phyloP scores from a whole-genome alignment of 2,113 vertebrate species.

The Gnathonemus echidnorhynchus region DNA sequence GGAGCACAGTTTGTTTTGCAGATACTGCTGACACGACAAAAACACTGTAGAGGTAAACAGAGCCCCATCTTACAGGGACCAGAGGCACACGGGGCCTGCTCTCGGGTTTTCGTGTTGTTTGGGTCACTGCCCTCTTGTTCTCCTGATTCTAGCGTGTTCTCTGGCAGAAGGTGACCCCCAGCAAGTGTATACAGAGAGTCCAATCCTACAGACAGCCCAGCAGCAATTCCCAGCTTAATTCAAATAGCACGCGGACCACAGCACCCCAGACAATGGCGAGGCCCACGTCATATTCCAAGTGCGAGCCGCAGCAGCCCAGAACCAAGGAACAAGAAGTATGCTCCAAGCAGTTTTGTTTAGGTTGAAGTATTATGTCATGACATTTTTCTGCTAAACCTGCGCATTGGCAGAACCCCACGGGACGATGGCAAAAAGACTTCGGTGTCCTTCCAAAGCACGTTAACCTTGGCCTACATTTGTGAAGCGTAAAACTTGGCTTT shows the following conservation, averaged over 20 bases:
- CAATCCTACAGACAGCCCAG: not conserved
- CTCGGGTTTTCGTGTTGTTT: not conserved
- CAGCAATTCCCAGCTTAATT: not conserved
- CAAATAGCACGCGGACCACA: not conserved
- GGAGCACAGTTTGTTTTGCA: not conserved
- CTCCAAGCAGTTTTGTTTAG: not conserved
- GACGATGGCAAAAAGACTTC: not conserved
- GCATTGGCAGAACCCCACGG: not conserved
- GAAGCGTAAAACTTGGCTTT: constrained; percentile 21
- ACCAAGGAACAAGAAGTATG: not conserved
- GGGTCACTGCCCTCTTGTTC: not conserved
- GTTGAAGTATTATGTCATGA: not conserved
- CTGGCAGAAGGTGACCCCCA: not conserved
- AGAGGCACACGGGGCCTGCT: not conserved
- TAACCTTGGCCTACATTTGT: constrained; percentile 23
- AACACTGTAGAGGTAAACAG: not conserved
- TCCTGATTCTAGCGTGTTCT: not conserved
- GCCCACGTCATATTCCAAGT: not conserved
- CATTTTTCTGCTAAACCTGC: not conserved
- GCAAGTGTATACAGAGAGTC: not conserved
- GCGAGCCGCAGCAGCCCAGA: not conserved
- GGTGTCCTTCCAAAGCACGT: not conserved
- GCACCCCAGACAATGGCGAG: not conserved
- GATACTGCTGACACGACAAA: not conserved
- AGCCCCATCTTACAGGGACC: not conserved